Base-by-base conservation (phyloP, 2,888 invertebrate species). In the Caenorhabditis sp. region DNA sequence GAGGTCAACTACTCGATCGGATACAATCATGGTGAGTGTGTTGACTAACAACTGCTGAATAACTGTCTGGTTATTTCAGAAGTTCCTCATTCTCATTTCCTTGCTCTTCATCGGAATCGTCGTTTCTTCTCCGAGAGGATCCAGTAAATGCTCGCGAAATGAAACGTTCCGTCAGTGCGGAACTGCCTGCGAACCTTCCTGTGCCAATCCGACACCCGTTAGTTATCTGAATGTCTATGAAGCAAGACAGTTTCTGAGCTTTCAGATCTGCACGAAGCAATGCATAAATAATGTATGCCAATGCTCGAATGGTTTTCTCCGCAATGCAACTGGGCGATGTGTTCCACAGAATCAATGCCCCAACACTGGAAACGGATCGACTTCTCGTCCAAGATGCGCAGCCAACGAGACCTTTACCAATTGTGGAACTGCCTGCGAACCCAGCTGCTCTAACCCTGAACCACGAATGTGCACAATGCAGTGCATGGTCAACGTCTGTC, bases 371-470 rank as follows among this genome's bases (percentile, higher is more conserved):
- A 76, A 67, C 44, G n/a, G n/a, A n/a, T n/a, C n/a, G n/a, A n/a
- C n/a, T n/a, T n/a, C n/a, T n/a, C n/a, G n/a, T n/a, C n/a, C n/a
- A n/a, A 60, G 51, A 26, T 80, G 80, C 22, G 69, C 74, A 32
- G 24, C 26, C 13, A 74, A 80, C 58, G 80, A 80, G 24, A 2
- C 47, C 1, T 80, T 80, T 69, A 22, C 5, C 15, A 69, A 44
- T 18, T 80, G 80, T 37, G 80, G 80, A 69, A 64, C 80, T 20
- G 61, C 62, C 22, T 80, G 80, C 56, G 74, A 72, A 18, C 69
- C 72, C 20, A 74, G 69, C 20, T 80, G 80, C 55, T 62, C 68
- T 40, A 56, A 80, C 1, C 80, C 72, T n/a, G 22, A 37, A 2
- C 72, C 80, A 24, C 40, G 9, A 18, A 26, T 44, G 5, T 74